phyloP scores from a whole-genome alignment of 2,797 vertebrate genomes.

The Capromys pilorides region DNA sequence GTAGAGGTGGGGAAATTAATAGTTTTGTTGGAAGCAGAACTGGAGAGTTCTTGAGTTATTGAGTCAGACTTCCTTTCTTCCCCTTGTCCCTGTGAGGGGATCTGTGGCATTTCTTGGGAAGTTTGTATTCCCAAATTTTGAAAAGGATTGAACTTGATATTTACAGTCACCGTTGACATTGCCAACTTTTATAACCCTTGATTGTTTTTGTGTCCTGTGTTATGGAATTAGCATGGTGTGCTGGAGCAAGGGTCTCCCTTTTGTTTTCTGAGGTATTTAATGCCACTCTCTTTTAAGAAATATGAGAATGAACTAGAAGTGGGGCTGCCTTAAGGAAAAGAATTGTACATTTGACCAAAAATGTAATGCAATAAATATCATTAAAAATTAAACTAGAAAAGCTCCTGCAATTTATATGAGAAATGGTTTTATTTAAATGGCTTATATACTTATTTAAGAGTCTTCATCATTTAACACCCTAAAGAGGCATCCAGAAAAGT shows the following conservation, averaged over 20 bases:
- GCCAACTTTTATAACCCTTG: neutral
- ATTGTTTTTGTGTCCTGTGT: neutral
- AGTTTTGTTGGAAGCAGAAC: neutral
- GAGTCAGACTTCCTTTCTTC: neutral
- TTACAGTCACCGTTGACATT: neutral
- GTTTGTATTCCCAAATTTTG: neutral
- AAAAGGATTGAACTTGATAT: neutral
- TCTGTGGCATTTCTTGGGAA: neutral
- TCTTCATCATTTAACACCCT: neutral
- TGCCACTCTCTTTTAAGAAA: neutral
- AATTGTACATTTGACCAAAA: neutral
- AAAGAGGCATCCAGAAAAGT: neutral
- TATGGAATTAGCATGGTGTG: neutral
- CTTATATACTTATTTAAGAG: neutral
- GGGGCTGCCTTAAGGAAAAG: neutral
- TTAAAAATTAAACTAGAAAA: neutral
- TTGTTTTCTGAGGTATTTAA: neutral
- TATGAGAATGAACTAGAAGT: neutral
- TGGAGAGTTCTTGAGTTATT: neutral
- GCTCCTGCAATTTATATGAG: neutral
- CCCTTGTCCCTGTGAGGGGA: neutral
- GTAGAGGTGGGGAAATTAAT: neutral
- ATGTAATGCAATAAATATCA: neutral
- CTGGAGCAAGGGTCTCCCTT: neutral
- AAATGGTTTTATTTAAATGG: neutral